Base-by-base conservation (phyloP, 1,140 invertebrate species). In the Heliconius melpomene region DNA sequence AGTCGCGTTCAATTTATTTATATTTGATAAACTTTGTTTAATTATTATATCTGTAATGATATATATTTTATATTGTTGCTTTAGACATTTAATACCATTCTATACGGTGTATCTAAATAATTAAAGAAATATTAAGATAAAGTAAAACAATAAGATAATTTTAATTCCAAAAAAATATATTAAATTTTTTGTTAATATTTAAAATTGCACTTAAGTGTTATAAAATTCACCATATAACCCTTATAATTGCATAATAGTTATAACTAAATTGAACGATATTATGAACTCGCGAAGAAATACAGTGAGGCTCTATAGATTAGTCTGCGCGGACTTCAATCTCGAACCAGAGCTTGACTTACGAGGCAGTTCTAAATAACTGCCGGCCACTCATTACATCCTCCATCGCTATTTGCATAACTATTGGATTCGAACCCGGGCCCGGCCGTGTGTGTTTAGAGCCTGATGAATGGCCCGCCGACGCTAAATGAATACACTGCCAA, bases 381-480 rank as follows among this genome's bases (percentile, higher is more conserved):
- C 89, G 88, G 86, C 87, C 90, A 89, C 90, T 94, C 93, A 94
- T 94, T 94, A 93, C 92, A 90, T 86, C 86, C 87, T 83, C 86
- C 81, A 79, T 88, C 85, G 90, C 87, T 90, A 94, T 94, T 94
- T 93, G 93, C 93, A 94, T 94, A 94, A 91, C 93, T 94, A 94
- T 94, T 94, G 93, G 91, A 94, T 90, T 91, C 87, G 89, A 89
- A 88, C 82, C 79, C 80, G 70, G 84, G 87, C 83, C 87, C 85
- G 74, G 81, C 83, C 83, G 83, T 92, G 91, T 93, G 90, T 93
- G 90, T 91, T 93, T 93, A 90, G 87, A 90, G 84, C 75, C 83
- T 90, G 89, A 92, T 91, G 88, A 87, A 92, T 89, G 86, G 84
- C 60, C 26, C 60, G 60, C 60, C 60, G 60, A 23, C 81, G 86